Evolutionary conservation across 2,113 vertebrate genomes (phyloP), one percentile per base, ranked within the genome.

Genomic region (Protomyctophum bolini): DNA sequence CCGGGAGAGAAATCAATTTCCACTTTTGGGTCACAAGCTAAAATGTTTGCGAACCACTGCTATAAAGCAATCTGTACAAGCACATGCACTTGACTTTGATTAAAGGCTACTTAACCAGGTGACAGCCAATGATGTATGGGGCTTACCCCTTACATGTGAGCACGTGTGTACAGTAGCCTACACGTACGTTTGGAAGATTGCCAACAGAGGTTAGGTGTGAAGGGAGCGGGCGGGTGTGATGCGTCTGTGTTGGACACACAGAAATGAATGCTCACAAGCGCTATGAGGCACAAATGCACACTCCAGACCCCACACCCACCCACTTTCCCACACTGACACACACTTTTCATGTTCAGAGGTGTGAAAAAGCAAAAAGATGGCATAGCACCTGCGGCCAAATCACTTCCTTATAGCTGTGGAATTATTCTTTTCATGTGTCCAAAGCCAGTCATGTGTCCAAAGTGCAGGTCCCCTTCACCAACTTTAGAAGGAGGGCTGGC

Each of bases 311-410:
- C 33, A 41, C 33, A 15, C 54, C 12, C 54, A 56, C 6, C 6
- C 54, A 56, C 15, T 14, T 10, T 14, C 54, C n/a, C n/a, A 14
- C 54, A 46, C 41, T 8, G 9, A 41, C 33, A 61, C 59, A 46
- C 59, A 61, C 33, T 12, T 85, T 75, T 87, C 67, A 70, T 82
- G 70, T 83, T 91, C 70, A 67, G 71, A 83, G 81, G 81, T 86
- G 85, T 83, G 74, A 79, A 79, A 72, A 41, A 41, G 33, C n/a
- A 41, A 41, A 41, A 47, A 77, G 81, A 82, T 57, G 6, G 64
- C 83, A 77, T 82, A 87, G 11, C 64, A 70, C 86, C 83, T 77
- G 9, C 12, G 69, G 87, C 77, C 10, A 83, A 84, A 85, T 71
- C 63, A 71, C 83, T 87, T 84, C 78, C 74, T 65, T 68, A 67